phyloP scores from a whole-genome alignment of 1,140 invertebrate genomes.

The Formica exsecta region DNA sequence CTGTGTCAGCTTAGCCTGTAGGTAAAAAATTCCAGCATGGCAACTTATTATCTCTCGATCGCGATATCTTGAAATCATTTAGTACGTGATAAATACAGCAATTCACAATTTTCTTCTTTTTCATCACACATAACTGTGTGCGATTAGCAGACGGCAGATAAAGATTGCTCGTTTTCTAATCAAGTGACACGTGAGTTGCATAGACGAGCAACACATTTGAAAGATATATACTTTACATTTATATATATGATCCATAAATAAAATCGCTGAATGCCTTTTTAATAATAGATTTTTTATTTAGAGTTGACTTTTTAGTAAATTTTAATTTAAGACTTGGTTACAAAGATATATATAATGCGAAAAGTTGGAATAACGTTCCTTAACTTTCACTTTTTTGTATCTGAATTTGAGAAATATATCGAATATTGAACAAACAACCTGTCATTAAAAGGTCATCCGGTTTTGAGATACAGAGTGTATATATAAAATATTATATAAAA shows the following conservation, averaged over 20 bases:
- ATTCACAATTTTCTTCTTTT: slow-evolving; percentile 57
- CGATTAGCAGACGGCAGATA: slow-evolving; percentile 5
- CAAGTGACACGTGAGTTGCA: not conserved
- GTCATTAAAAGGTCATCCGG: no score
- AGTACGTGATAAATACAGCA: slow-evolving; percentile 64
- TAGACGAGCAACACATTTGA: not conserved
- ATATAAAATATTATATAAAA: not conserved
- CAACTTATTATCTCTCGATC: slow-evolving; percentile 44
- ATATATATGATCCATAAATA: no score
- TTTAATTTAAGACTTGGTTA: no score
- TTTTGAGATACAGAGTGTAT: no score
- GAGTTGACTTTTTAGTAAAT: no score
- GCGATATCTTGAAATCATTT: slow-evolving; percentile 63
- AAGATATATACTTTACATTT: not conserved
- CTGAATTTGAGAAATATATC: no score
- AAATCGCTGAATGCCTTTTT: no score
- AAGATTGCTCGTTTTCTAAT: slow-evolving; percentile 1
- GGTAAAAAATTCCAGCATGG: slow-evolving; percentile 42
- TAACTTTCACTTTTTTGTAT: no score
- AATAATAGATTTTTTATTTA: no score
- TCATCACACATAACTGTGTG: not conserved
- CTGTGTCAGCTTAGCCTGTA: slow-evolving; percentile 1
- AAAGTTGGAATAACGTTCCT: no score
- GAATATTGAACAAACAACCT: no score
- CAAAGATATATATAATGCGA: no score